Evolutionary conservation across 2,113 vertebrate genomes (phyloP).

Genomic region (Carettochelys insculpta): DNA sequence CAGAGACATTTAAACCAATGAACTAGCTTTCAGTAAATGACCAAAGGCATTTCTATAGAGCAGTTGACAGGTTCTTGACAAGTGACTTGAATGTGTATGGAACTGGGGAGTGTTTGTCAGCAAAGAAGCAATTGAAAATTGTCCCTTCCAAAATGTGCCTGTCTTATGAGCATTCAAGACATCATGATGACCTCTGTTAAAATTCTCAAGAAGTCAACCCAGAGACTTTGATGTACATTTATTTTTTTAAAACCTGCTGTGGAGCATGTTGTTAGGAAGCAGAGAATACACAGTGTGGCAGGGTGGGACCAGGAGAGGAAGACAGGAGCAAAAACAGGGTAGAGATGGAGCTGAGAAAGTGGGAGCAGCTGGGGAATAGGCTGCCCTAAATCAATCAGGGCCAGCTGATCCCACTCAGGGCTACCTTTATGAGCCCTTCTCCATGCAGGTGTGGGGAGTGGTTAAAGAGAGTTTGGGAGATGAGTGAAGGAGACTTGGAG

Average conservation of each 20-base stretch:
- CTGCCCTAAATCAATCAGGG: too few species aligned
- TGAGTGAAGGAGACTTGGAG: too few species aligned
- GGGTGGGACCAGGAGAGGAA: too few species aligned
- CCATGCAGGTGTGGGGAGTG: too few species aligned
- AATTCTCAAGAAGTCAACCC: background rate
- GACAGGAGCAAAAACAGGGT: too few species aligned
- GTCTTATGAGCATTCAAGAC: background rate
- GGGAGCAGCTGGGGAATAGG: too few species aligned
- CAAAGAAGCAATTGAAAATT: background rate
- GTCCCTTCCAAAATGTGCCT: background rate
- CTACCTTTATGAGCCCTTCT: too few species aligned
- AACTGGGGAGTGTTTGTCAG: background rate
- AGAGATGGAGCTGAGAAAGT: too few species aligned
- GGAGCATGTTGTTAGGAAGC: constrained; percentile 1
- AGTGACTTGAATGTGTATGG: background rate
- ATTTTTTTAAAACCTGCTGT: background rate
- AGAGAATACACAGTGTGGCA: constrained; percentile 33
- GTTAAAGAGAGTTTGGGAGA: too few species aligned
- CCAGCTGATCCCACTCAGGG: too few species aligned
- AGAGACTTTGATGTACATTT: background rate
- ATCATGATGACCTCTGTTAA: background rate
- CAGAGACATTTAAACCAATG: constrained; percentile 29
- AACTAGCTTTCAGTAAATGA: constrained; percentile 45
- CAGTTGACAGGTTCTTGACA: background rate
- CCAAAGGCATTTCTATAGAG: background rate